phyloP scores from a whole-genome alignment of 1,140 invertebrate genomes.

The Lucilia sericata region DNA sequence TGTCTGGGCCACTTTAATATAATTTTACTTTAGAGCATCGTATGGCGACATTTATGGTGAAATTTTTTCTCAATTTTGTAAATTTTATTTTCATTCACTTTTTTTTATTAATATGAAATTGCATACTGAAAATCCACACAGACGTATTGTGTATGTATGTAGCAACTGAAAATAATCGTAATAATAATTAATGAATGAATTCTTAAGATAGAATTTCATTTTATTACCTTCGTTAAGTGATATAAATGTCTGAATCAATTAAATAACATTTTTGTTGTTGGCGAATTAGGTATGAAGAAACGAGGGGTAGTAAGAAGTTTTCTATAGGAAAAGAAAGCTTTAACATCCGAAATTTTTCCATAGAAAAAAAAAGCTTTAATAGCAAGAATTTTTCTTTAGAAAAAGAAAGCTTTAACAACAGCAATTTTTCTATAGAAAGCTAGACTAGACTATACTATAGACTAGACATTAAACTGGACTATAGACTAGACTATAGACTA shows the following conservation, averaged over 20 bases:
- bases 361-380: no score
- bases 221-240: constrained; percentile 16
- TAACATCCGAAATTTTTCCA: no score
- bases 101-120: not conserved
- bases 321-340: no score
- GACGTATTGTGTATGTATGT: not conserved
- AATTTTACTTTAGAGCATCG: not conserved
- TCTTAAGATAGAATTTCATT: constrained; percentile 4
- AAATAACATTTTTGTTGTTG: not conserved
- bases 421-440: no score
- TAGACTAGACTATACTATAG: no score
- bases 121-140: not conserved
- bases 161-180: not conserved
- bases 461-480: no score
- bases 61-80: not conserved
- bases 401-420: no score
- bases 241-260: constrained; percentile 11
- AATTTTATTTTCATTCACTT: not conserved
- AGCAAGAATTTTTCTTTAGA: no score
- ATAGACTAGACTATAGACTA: no score
- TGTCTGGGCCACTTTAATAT: constrained; percentile 16
- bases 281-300: not conserved
- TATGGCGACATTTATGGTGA: constrained; percentile 1
- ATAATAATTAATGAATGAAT: constrained; percentile 18
- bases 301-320: no score